phyloP scores from a whole-genome alignment of 2,113 vertebrate genomes.

The Cettia cetti region DNA sequence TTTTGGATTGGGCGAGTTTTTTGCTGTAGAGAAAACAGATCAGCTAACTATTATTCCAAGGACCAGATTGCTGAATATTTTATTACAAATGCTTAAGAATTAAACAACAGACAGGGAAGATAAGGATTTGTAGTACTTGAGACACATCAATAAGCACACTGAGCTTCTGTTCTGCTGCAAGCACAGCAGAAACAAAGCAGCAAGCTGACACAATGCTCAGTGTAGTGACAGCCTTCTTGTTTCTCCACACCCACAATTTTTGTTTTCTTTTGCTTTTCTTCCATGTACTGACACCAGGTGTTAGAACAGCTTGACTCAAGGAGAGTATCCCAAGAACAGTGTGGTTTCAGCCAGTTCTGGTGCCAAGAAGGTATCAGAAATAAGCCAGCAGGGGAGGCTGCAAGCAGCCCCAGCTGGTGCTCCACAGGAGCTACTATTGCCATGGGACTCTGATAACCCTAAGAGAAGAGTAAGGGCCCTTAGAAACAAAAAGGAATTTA shows the following conservation, averaged over 20 bases:
- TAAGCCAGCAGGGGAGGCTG: not conserved
- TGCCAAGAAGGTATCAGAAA: not conserved
- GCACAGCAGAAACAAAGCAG: not conserved
- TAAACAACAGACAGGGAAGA: not conserved
- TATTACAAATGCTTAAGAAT: not conserved
- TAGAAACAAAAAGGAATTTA: not conserved
- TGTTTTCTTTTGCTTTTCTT: not conserved
- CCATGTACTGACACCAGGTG: slow-evolving; percentile 13
- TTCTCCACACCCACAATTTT: not conserved
- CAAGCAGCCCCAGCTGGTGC: not conserved
- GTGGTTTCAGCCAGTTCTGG: not conserved
- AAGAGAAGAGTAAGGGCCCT: not conserved
- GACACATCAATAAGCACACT: not conserved
- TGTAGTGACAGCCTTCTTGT: not conserved
- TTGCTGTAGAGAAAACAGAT: not conserved
- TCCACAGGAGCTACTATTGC: not conserved
- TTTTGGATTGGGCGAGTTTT: not conserved
- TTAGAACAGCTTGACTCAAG: slow-evolving; percentile 33
- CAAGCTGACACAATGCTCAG: not conserved
- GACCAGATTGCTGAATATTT: not conserved
- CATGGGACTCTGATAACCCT: not conserved
- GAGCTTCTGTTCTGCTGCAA: not conserved
- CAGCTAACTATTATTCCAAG: not conserved
- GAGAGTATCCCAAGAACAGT: not conserved
- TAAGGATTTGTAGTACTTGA: not conserved